These are phyloP conservation scores for Nixonia krombeini DNA, from an alignment of 1,140 invertebrate species.

Conservation along the genomic window DNA sequence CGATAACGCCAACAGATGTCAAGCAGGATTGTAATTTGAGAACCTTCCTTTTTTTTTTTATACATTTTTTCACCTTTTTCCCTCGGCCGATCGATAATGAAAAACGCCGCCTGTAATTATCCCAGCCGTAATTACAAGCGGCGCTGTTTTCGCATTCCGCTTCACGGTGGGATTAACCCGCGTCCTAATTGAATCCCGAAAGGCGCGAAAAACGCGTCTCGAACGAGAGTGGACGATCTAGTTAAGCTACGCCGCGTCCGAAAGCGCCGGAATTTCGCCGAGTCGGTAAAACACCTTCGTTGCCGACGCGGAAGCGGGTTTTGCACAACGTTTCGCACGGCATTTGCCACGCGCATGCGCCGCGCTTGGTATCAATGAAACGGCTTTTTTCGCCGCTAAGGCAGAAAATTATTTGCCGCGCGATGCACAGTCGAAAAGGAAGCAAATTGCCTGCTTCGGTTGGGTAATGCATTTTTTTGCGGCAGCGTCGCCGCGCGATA, in stretches of 20 bases:
- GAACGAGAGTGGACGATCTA: no score
- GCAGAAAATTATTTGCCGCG: background rate
- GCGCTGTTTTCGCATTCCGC: background rate
- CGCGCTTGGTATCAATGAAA: background rate
- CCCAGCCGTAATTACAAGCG: background rate
- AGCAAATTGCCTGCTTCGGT: conserved; percentile 11
- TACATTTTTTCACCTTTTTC: no score
- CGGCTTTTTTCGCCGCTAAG: background rate
- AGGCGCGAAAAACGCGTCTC: no score
- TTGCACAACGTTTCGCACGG: background rate
- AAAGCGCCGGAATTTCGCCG: no score
- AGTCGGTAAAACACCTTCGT: no score
- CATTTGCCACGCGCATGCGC: no score
- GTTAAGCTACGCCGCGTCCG: no score
- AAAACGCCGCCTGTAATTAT: background rate
- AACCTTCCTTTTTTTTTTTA: no score
- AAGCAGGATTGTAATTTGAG: background rate
- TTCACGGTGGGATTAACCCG: background rate
- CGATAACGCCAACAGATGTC: conserved; percentile 1
- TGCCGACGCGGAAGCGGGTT: background rate
- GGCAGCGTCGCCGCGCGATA: conserved; percentile 11
- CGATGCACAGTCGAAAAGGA: conserved; percentile 1
- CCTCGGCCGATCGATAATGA: background rate
- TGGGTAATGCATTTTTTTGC: conserved; percentile 21
- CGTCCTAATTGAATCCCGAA: no score